Evolutionary conservation across 2,888 invertebrate genomes (phyloP), one percentile per base, ranked within the genome.

Genomic region (Platynereis dumerilii): DNA sequence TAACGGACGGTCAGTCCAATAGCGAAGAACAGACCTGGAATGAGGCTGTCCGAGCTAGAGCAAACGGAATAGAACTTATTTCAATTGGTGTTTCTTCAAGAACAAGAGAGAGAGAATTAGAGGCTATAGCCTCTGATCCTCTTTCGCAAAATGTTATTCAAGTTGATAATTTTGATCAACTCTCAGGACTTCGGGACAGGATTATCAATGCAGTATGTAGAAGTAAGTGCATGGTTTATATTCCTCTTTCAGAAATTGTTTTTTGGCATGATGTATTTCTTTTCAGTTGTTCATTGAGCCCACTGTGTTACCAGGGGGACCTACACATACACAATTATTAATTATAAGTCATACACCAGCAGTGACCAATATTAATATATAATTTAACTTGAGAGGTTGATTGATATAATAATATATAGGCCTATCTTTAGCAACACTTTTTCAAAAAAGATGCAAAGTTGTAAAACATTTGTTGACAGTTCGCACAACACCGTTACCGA

Each of bases 51-150:
- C 26, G 27, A 48, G 54, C 67, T 24, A 55, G 69, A 24, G 39
- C 24, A 0, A 20, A 28, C n/a, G 65, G 59, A 55, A 66, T 71
- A 42, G 60, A 61, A 45, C 58, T 54, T 15, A n/a, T 62, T 48
- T 48, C 34, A 10, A 34, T 65, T 3, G 65, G 56, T n/a, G 62
- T 69, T 12, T 69, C 69, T 15, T 7, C 26, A 1, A 20, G 56
- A 2, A 34, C 61, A 48, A 69, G 76, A 56, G 69, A 72, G 2
- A 67, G 68, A 10, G 81, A 80, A 60, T 60, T 80, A 53, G 70
- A 74, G 63, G 72, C 69, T 22, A 77, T 79, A 17, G 77, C 78
- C 34, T 71, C 71, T 10, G 59, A 55, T 71, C 78, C 77, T 22
- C 66, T 48, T 29, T 64, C 24, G 63, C 72, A 27, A 69, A 78